Percentiles rank a stretch among this genome's conserved stretches.
These are phyloP conservation scores for Jacana jacana DNA, from an alignment of 2,113 vertebrate species.

Conservation along the genomic window DNA sequence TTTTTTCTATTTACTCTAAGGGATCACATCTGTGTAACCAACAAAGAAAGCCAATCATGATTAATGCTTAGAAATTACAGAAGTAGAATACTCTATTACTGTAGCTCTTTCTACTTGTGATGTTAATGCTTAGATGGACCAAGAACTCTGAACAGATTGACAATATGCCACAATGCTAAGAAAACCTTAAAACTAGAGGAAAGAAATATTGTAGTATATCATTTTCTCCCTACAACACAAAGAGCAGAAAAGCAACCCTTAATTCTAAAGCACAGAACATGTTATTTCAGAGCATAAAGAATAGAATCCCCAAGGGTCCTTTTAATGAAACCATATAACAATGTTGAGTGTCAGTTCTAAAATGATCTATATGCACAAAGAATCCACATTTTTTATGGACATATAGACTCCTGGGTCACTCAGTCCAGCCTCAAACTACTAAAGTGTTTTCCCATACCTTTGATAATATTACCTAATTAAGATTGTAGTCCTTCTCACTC, in stretches of 20 bases:
- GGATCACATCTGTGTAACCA: background rate
- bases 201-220: rapidly evolving
- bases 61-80: background rate
- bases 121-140: background rate
- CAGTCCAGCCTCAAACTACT: background rate
- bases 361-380: background rate
- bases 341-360: background rate
- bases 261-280: background rate
- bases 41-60: background rate
- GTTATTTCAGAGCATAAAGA: background rate
- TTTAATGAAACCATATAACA: background rate
- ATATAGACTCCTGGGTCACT: background rate
- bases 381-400: background rate
- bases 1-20: background rate
- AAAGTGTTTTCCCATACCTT: background rate
- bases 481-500: background rate
- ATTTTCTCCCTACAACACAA: background rate
- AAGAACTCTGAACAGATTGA: background rate
- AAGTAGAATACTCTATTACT: background rate
- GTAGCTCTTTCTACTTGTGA: background rate
- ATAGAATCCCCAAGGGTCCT: background rate
- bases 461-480: background rate
- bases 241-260: background rate
- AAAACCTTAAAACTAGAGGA: background rate
- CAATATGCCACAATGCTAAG: background rate